These are phyloP conservation scores for Temnothorax curvispinosus DNA, from an alignment of 1,140 invertebrate genomes.

Conservation along the genomic window DNA sequence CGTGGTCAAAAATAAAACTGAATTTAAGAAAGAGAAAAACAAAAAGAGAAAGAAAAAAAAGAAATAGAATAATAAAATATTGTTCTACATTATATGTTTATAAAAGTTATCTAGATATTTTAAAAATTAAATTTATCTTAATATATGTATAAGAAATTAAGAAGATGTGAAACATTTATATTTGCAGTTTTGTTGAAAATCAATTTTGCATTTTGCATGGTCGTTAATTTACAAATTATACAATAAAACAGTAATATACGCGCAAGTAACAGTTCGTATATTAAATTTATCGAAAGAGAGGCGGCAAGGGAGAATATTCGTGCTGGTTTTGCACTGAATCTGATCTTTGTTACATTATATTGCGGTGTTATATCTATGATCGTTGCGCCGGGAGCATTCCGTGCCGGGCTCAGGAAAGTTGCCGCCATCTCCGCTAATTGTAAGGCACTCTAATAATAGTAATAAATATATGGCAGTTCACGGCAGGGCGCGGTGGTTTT, in stretches of 20 bases:
- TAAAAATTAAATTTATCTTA: background rate
- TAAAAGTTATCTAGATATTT: background rate
- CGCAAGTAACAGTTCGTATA: background rate
- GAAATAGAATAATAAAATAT: background rate
- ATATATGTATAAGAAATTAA: background rate
- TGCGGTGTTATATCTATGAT: constrained; percentile 15
- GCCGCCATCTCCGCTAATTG: constrained; percentile 48
- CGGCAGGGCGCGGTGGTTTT: constrained; percentile 32
- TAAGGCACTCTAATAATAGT: constrained; percentile 60
- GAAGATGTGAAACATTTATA: background rate
- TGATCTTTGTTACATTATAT: constrained; percentile 26
- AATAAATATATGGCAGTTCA: constrained; percentile 56
- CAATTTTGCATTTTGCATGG: background rate
- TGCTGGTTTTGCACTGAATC: constrained; percentile 8
- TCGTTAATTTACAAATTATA: background rate
- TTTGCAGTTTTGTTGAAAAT: background rate
- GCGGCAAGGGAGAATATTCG: background rate
- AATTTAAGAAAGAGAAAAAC: background rate
- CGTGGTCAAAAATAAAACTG: constrained; percentile 8
- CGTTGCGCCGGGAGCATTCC: constrained; percentile 33
- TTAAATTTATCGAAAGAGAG: background rate
- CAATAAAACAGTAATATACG: background rate
- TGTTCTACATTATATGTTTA: no score
- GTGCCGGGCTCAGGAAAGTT: constrained; percentile 48
- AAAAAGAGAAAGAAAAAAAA: background rate